Evolutionary conservation across 2,888 invertebrate species (phyloP).

Genomic region (Bruchidius siliquastri): DNA sequence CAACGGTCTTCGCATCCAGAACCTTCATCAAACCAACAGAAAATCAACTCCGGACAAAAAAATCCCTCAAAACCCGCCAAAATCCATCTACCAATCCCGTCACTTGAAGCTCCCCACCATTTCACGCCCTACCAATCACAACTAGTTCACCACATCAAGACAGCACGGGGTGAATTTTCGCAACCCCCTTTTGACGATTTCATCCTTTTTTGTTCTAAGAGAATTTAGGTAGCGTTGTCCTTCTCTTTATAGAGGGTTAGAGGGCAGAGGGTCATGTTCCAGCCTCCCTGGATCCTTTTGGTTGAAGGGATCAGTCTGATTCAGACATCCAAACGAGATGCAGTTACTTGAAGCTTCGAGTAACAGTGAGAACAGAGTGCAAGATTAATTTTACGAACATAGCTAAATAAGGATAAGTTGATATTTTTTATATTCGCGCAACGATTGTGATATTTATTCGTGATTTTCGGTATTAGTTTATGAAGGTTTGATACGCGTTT

Average conservation of each 20-base stretch:
- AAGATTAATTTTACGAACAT: not conserved
- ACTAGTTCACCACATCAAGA: not conserved
- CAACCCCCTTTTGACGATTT: not conserved
- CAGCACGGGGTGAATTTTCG: not conserved
- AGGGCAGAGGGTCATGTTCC: not conserved
- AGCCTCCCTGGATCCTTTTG: constrained; percentile 5
- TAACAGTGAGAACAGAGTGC: not conserved
- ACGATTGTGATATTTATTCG: not conserved
- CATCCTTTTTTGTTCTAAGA: not conserved
- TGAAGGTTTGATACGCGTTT: not conserved
- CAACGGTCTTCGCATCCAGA: not conserved
- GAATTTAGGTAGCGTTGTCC: not conserved
- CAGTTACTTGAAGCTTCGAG: not conserved
- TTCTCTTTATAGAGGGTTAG: not conserved
- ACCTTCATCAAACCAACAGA: not conserved
- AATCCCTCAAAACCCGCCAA: not conserved
- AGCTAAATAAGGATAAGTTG: not conserved
- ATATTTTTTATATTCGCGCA: not conserved
- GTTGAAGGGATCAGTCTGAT: constrained; percentile 12
- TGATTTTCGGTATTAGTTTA: not conserved
- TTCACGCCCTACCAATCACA: not conserved
- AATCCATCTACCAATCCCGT: not conserved
- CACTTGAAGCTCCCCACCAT: not conserved
- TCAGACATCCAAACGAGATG: constrained; percentile 11
- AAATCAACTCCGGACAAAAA: not conserved